These are phyloP conservation scores for Corvus moneduloides DNA, from an alignment of 2,113 vertebrate species.

Conservation along the genomic window DNA sequence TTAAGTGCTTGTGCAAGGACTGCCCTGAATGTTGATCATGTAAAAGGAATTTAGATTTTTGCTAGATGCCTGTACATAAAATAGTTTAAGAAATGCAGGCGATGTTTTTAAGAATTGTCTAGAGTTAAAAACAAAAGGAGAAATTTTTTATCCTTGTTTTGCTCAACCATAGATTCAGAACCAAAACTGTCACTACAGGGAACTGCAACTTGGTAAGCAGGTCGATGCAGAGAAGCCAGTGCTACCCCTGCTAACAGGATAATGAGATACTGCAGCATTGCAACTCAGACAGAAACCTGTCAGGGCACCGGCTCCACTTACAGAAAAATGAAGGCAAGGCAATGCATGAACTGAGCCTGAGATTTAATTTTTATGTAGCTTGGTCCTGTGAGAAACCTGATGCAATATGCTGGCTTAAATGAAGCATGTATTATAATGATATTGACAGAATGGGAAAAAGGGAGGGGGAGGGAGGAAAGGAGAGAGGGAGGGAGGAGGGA, in stretches of 20 bases:
- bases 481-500: neutral
- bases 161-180: neutral
- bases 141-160: neutral
- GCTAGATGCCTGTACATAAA: neutral
- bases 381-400: neutral
- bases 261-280: neutral
- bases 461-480: rapidly evolving
- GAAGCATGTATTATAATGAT: neutral
- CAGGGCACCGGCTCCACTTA: neutral
- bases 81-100: neutral
- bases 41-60: neutral
- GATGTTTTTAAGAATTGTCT: neutral
- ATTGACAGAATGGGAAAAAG: neutral
- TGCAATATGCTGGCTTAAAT: neutral
- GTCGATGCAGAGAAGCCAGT: neutral
- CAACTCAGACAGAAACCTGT: neutral
- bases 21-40: neutral
- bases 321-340: neutral
- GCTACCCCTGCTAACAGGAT: neutral
- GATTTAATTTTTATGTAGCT: neutral
- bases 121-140: neutral
- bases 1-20: neutral
- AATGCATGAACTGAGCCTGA: neutral
- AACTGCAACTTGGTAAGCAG: neutral
- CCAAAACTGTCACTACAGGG: neutral